Conservation (phyloP, 2,113 vertebrate genomes). For the Fulica atra region DNA sequence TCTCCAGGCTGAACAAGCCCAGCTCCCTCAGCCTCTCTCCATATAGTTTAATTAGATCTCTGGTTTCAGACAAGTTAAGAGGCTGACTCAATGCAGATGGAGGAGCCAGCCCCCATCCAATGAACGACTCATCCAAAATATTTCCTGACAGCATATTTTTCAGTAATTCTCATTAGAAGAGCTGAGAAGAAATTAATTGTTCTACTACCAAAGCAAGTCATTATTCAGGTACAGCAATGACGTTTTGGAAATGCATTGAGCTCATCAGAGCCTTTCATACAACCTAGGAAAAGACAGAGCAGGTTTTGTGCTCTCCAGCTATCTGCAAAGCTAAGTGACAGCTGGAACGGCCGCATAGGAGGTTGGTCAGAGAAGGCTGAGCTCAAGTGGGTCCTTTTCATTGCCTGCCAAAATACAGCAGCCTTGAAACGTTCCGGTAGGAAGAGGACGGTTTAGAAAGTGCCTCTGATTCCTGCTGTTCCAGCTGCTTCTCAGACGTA, state of each 20-base stretch:
- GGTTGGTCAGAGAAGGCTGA: background rate
- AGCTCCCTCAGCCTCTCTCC: too few species aligned
- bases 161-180: background rate
- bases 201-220: background rate
- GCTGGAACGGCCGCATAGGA: background rate
- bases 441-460: slow-evolving; percentile 8
- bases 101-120: background rate
- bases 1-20: too few species aligned
- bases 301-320: background rate
- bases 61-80: background rate
- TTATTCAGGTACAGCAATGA: background rate
- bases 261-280: background rate
- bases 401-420: slow-evolving; percentile 34
- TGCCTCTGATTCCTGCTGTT: background rate
- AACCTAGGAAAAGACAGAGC: background rate
- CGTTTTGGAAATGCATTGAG: background rate
- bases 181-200: background rate
- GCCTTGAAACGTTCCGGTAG: background rate
- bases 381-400: slow-evolving; percentile 16
- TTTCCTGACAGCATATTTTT: background rate
- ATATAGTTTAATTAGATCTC: background rate
- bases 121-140: background rate
- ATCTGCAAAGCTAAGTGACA: background rate
- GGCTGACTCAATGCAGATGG: background rate
- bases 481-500: slow-evolving; percentile 48